These are phyloP conservation scores for Picus viridis DNA, from an alignment of 2,797 vertebrate genomes.

Conservation along the genomic window DNA sequence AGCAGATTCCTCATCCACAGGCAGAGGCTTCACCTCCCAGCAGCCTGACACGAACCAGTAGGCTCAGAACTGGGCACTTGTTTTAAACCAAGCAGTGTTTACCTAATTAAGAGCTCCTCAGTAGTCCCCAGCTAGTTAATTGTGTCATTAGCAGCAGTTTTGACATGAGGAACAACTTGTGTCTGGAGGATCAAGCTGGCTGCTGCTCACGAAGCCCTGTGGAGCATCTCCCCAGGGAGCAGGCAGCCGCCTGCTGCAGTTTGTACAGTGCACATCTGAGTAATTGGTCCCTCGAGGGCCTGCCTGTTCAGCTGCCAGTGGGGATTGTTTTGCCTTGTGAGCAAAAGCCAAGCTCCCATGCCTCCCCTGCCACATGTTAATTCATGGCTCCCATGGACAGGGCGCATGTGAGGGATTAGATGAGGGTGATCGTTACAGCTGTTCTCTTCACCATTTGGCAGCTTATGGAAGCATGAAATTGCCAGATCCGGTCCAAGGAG, in stretches of 20 bases:
- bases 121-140: constrained; percentile 78
- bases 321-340: constrained; percentile 59
- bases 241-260: constrained; percentile 57
- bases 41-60: constrained; percentile 64
- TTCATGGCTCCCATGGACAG: neutral
- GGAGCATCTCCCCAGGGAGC: constrained; percentile 58
- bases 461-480: neutral
- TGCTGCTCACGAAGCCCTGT: constrained; percentile 43
- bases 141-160: constrained; percentile 81
- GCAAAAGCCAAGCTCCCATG: constrained; percentile 60
- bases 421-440: neutral
- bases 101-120: constrained; percentile 83
- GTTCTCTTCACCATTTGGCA: neutral
- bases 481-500: neutral
- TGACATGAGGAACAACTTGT: constrained; percentile 75
- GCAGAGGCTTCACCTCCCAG: neutral
- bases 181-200: constrained; percentile 67
- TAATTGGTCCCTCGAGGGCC: constrained; percentile 81
- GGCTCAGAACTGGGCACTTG: constrained; percentile 38
- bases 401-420: neutral
- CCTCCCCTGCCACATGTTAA: constrained; percentile 52
- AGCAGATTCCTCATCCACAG: constrained; percentile 24
- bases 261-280: constrained; percentile 50
- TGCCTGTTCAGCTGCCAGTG: constrained; percentile 74
- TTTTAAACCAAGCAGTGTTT: constrained; percentile 72